phyloP scores from a whole-genome alignment of 2,113 vertebrate genomes.

The Brachyhypopomus gauderio region DNA sequence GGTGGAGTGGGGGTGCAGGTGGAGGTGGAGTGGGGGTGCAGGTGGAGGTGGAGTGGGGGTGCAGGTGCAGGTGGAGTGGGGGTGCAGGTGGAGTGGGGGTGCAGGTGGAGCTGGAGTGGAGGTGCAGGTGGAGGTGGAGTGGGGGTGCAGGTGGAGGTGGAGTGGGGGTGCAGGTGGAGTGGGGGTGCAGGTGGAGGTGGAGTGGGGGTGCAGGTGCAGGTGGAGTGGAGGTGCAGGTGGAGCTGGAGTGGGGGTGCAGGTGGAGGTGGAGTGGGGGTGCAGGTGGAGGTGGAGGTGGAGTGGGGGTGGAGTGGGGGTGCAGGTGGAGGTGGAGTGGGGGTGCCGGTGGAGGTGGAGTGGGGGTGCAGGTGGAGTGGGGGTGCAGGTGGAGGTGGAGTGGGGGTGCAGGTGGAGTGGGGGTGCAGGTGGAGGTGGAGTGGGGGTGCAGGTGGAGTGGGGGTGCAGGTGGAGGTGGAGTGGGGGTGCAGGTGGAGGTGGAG shows the following conservation, averaged over 20 bases:
- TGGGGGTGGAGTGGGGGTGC: too few species aligned
- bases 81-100: neutral
- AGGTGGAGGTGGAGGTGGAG: neutral
- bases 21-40: conserved; percentile 8
- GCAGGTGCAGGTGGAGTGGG: neutral
- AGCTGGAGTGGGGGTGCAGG: neutral
- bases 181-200: neutral
- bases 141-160: neutral
- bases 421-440: neutral
- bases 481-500: neutral
- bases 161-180: neutral
- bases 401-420: too few species aligned
- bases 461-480: neutral
- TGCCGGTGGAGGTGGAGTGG: too few species aligned
- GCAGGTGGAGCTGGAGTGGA: neutral
- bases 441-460: too few species aligned
- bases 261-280: neutral
- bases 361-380: neutral
- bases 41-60: neutral
- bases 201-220: neutral
- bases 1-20: neutral
- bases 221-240: too few species aligned
- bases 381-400: too few species aligned
- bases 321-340: conserved; percentile 1
- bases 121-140: neutral